Percentiles rank a stretch among this genome's conserved stretches.
Conservation (phyloP, 2,888 invertebrate species). For the Amiota minor region DNA sequence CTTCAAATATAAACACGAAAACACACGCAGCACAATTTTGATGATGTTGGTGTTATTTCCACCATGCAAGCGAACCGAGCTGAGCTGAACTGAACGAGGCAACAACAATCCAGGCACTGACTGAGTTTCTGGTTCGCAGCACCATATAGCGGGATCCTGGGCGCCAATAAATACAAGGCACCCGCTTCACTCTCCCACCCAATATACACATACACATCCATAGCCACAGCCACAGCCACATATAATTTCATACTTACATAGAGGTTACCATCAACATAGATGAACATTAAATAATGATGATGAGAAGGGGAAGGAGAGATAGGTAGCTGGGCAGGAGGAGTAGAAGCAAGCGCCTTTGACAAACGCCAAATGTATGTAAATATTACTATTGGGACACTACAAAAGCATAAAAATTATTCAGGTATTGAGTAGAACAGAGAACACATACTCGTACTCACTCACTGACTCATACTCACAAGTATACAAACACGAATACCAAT, state of each 20-base stretch:
- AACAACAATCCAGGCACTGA: constrained; percentile 73
- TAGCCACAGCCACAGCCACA: background rate
- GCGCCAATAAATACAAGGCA: constrained; percentile 28
- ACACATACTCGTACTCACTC: background rate
- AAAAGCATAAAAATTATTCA: background rate
- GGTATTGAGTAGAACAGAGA: background rate
- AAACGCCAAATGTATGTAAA: background rate
- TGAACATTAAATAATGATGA: too few species aligned
- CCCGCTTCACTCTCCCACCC: constrained; percentile 32
- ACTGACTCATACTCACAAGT: background rate
- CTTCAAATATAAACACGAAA: too few species aligned
- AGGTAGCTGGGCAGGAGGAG: background rate
- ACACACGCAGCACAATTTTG: too few species aligned
- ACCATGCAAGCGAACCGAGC: background rate
- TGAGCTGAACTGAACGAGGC: constrained; percentile 61
- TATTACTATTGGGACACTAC: constrained; percentile 1
- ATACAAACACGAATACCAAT: constrained; percentile 15
- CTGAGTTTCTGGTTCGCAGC: background rate
- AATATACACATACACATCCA: constrained; percentile 34
- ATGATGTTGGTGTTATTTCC: too few species aligned
- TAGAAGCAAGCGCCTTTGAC: constrained; percentile 25
- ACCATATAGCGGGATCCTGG: constrained; percentile 47
- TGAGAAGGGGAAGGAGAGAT: background rate
- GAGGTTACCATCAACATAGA: too few species aligned
- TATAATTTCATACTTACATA: too few species aligned